Evolutionary conservation across 2,888 invertebrate genomes (phyloP), one percentile per base, ranked within the genome.

Genomic region (Carabus problematicus): DNA sequence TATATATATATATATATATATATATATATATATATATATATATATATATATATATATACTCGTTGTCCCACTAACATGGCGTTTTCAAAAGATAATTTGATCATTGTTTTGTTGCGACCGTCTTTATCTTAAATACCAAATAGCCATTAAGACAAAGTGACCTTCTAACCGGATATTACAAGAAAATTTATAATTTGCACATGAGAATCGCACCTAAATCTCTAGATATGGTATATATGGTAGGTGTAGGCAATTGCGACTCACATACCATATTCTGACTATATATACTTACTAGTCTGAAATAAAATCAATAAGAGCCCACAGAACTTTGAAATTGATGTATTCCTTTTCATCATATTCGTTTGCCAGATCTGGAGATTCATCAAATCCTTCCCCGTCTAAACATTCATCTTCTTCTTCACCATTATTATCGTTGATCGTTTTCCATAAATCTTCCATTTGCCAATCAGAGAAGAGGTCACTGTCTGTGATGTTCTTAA

Each of bases 301-400:
- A 40, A 80, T 74, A 66, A 80, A 78, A 69, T 82, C 76, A 62
- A 79, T 78, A 29, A 81, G 77, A 8, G 79, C 79, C 68, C 78
- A 72, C n/a, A 80, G 68, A 1, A 77, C 75, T 29, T 78, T 78
- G 54, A 75, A 76, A 69, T 79, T 79, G 12, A 79, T 61, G 59
- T 78, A 77, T 19, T 74, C 71, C 16, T 72, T 73, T 64, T 76
- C 74, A 52, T 75, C 72, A 9, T 67, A 39, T n/a, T 72, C 62
- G 29, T 71, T 43, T n/a, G 63, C 41, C 11, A 9, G 14, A 18
- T 52, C 42, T 8, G 45, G 29, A 1, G 40, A 47, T 8, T 61
- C 43, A 41, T 59, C 19, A 11, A 39, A 8, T 29, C 11, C 16
- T 3, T 19, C 54, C 1, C 70, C 71, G 29, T 40, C 43, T 43